Evolutionary conservation across 1,140 invertebrate genomes (phyloP).

Genomic region (Eueides isabella): DNA sequence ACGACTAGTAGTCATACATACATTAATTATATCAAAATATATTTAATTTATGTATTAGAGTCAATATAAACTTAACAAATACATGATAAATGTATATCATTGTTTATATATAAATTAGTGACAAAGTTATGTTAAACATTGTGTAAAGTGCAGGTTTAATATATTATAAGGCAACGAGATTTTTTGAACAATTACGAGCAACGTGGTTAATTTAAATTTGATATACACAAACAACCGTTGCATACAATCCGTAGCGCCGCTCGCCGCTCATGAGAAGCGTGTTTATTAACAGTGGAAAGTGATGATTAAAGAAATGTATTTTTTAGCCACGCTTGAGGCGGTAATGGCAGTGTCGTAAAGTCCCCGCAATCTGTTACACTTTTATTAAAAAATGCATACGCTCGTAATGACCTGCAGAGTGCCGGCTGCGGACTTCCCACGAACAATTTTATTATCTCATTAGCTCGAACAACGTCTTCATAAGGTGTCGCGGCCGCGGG

Average conservation of each 20-base stretch:
- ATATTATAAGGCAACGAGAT: too few species aligned
- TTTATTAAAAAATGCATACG: conserved; percentile 40
- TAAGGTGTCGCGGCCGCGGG: conserved; percentile 74
- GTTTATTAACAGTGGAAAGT: background rate
- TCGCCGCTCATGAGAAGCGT: background rate
- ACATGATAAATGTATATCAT: too few species aligned
- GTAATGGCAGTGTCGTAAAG: conserved; percentile 23
- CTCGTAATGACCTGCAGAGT: conserved; percentile 42
- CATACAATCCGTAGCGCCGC: background rate
- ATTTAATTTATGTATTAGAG: too few species aligned
- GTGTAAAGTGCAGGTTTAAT: too few species aligned
- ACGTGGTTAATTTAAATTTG: background rate
- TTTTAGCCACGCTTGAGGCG: conserved; percentile 16
- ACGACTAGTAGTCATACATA: too few species aligned
- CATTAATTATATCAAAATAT: too few species aligned
- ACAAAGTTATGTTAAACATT: background rate
- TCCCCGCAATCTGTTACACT: conserved; percentile 32
- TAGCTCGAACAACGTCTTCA: conserved; percentile 76
- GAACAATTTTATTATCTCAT: conserved; percentile 76
- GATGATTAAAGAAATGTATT: conserved; percentile 19
- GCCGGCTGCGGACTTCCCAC: conserved; percentile 56
- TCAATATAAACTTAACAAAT: too few species aligned
- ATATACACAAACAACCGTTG: background rate
- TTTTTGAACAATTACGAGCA: background rate
- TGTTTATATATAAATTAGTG: too few species aligned